A percentile compares a stretch with the other conserved stretches of the same genome.
These are phyloP conservation scores for Drymodes brunneopygia DNA, from an alignment of 2,113 vertebrate species.

Conservation along the genomic window DNA sequence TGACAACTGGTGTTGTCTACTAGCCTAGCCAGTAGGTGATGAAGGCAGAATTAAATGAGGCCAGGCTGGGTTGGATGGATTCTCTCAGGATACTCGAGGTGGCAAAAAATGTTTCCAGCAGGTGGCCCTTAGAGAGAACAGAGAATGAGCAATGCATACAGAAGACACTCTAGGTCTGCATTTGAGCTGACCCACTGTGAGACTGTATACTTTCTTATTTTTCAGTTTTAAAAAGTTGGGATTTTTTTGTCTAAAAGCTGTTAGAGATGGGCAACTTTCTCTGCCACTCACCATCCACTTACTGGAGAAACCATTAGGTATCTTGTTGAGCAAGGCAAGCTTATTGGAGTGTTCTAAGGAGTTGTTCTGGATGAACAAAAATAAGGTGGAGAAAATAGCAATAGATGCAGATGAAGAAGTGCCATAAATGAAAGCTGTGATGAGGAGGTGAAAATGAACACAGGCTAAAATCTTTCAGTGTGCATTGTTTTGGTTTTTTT, in stretches of 20 bases:
- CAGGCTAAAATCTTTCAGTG: neutral
- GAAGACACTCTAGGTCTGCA: rapidly evolving
- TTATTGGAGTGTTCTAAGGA: neutral
- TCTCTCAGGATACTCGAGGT: neutral
- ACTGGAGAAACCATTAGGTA: neutral
- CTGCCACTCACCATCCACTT: neutral
- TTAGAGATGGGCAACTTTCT: neutral
- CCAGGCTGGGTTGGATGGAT: neutral
- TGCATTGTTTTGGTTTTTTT: neutral
- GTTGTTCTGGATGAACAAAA: neutral
- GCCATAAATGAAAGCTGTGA: neutral
- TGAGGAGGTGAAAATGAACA: neutral
- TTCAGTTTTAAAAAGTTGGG: neutral
- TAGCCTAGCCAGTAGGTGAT: neutral
- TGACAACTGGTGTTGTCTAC: neutral
- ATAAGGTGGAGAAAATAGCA: neutral
- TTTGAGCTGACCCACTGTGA: neutral
- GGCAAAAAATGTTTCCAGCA: neutral
- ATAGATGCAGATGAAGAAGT: neutral
- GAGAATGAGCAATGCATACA: neutral
- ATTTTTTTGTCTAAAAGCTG: neutral
- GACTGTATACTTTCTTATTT: neutral
- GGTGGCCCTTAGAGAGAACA: neutral
- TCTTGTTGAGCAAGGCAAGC: neutral
- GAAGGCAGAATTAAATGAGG: neutral